phyloP scores from a whole-genome alignment of 2,113 vertebrate species.

The Sinocyclocheilus anshuiensis region DNA sequence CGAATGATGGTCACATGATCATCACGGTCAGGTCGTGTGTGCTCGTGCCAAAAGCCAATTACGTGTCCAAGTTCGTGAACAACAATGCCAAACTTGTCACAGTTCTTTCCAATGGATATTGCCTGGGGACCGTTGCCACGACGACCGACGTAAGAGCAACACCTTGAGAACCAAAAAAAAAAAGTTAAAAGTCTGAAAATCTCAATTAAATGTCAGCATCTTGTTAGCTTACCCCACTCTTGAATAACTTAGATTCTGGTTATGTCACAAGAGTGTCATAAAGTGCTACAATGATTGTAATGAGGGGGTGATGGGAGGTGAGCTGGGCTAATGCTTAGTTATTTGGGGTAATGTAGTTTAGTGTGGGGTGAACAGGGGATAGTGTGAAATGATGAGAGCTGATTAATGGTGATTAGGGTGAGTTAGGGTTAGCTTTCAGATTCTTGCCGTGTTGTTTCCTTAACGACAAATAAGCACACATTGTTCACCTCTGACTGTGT shows the following conservation, averaged over 20 bases:
- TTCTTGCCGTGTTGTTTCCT: constrained; percentile 12
- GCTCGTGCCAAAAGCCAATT: constrained; percentile 98
- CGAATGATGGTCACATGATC: constrained; percentile 96
- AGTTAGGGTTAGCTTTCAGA: neutral
- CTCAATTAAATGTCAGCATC: neutral
- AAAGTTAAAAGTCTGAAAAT: neutral
- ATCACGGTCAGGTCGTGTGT: constrained; percentile 94
- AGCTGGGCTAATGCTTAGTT: neutral
- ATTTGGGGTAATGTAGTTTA: neutral
- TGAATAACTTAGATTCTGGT: neutral
- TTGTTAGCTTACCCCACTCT: neutral
- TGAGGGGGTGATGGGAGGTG: neutral
- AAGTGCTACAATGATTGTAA: neutral
- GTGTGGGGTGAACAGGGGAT: constrained; percentile 6
- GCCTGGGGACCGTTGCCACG: constrained; percentile 97
- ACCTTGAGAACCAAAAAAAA: constrained; percentile 71
- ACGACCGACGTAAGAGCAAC: constrained; percentile 96
- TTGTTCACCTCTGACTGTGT: constrained; percentile 35
- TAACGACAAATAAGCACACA: constrained; percentile 10
- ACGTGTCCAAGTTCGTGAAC: constrained; percentile 97
- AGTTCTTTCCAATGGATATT: constrained; percentile 99
- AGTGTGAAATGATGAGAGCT: constrained; percentile 44
- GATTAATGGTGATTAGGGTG: neutral
- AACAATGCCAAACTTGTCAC: constrained; percentile 99
- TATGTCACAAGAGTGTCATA: neutral